Base-by-base conservation (phyloP, 64 coral and sea anemone genomes). In the Pachyseris speciosa region DNA sequence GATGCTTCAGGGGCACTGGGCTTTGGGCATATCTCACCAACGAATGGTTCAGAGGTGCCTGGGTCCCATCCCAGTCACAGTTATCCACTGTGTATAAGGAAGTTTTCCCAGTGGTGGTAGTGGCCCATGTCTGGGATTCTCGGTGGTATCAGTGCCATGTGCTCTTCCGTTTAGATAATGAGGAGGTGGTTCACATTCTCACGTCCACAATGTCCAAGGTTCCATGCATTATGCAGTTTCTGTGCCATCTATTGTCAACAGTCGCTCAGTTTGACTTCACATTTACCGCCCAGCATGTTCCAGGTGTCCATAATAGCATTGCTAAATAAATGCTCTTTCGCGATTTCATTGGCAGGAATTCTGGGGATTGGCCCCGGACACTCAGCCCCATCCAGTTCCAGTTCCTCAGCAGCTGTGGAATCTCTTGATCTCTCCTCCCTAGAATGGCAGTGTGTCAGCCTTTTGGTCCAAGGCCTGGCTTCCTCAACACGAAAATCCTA, bases 301-400 rank as follows among this genome's bases (percentile, higher is more conserved):
- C 71, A 22, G 58, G 74, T 12, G 57, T 67, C 10, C 20, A 67
- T 24, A 90, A 90, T n/a, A 4, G 1, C 6, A 38, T 90, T 15
- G 88, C 88, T 80, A 74, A n/a, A n/a, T n/a, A n/a, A n/a, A 80
- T 36, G 88, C 88, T 19, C 59, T 90, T 22, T 90, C 88, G 37
- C 74, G 75, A 13, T 91, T 91, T 48, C 34, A 70, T 70, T 81
- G 65, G 74, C 78, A 84, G 79, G 89, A 83, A 12, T 92, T 92
- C 79, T 17, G 44, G 28, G 29, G 45, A 10, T 49, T 92, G 37
- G 67, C 64, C 20, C 66, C 79, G 1, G 15, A 28, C 32, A 77
- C 89, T 6, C 25, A 52, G 7, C 38, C 59, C 2, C 2, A 11
- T 27, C 87, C 1, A 12, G 27, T 67, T 36, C 59, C n/a, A 3